Percentiles rank a stretch among this genome's conserved stretches.
Conservation (phyloP, 2,113 vertebrate species). For the Fregetta grallaria region DNA sequence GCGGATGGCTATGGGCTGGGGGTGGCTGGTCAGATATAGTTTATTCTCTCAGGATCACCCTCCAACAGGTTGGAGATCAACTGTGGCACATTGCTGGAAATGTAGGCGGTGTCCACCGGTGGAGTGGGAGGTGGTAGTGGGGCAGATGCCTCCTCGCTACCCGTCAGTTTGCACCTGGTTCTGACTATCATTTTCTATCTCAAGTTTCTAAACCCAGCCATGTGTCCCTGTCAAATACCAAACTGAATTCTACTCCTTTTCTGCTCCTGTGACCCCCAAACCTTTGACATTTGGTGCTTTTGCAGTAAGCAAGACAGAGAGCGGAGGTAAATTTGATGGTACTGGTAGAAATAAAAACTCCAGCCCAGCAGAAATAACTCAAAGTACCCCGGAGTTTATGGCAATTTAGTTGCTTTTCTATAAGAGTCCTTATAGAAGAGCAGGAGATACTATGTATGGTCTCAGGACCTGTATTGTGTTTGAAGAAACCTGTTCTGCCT, state of each 20-base stretch:
- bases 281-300: neutral
- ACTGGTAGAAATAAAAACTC: neutral
- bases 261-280: neutral
- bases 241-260: neutral
- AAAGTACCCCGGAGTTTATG: neutral
- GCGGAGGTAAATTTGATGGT: neutral
- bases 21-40: neutral
- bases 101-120: neutral
- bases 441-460: neutral
- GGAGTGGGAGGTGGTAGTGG: neutral
- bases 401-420: neutral
- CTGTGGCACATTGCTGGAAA: neutral
- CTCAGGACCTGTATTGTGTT: neutral
- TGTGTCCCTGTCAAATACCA: neutral
- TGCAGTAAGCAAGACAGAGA: neutral
- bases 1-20: neutral
- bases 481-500: neutral
- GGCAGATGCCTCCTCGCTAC: neutral
- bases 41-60: neutral
- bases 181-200: neutral
- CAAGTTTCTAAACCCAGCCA: neutral
- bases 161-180: neutral
- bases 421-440: neutral
- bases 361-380: neutral
- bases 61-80: neutral